Evolutionary conservation across 2,113 vertebrate species (phyloP), one percentile per base, ranked within the genome.

Genomic region (Embiotoca jacksoni): DNA sequence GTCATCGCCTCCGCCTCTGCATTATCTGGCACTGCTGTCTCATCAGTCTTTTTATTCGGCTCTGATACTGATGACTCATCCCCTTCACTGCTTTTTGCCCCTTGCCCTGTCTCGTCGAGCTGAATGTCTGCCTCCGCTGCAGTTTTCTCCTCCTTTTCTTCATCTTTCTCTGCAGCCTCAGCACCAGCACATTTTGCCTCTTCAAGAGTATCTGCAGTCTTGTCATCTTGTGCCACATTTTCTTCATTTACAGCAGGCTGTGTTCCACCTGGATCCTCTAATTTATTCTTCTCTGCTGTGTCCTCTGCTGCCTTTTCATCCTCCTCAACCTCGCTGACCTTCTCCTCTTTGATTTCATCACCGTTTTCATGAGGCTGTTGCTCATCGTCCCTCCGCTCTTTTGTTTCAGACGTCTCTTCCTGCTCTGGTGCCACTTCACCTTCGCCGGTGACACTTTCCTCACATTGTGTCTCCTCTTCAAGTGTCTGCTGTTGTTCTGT

Each of bases 61-160:
- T 86, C 80, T 50, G 87, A 83, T 36, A 54, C 64, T 1, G 67
- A 73, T 81, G 82, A 83, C 57, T 92, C 91, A 78, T 92, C 64
- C 30, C 70, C 72, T 72, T 86, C 79, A 1, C 30, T 23, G 37
- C 69, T 78, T 75, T 81, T 72, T 71, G 54, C 52, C 65, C 33
- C 66, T 72, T 75, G 77, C 56, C 57, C 69, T 6, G 7, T 71
- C 73, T 80, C 62, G 3, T 66, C 35, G 0, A 44, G 50, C 23
- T 57, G 60, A 16, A 2, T 6, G 46, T 81, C 56, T 54, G 58
- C 39, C n/a, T 87, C 78, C 5, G 1, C 72, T 6, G 11, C 32
- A 15, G 33, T 58, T 61, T 71, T 46, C 41, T 74, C 79, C 23
- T 50, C 41, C 2, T 52, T 54, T 54, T 71, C 66, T 10, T 80